Evolutionary conservation across 35 echinoderm and acorn worm genomes (phyloP).

Genomic region (Strongylocentrotus purpuratus): DNA sequence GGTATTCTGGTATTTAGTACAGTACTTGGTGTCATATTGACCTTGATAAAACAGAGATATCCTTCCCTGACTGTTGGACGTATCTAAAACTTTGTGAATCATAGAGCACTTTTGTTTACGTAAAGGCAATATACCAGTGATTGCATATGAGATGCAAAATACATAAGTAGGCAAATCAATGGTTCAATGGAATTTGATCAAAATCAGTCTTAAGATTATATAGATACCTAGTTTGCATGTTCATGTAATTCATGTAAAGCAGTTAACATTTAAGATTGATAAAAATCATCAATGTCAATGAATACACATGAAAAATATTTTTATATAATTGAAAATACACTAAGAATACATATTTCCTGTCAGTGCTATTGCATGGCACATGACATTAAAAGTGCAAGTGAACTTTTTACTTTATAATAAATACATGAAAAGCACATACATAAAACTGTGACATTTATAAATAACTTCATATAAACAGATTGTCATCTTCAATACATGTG

Average conservation of each 20-base stretch:
- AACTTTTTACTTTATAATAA: not conserved
- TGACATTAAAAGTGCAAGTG: not conserved
- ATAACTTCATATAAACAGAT: slow-evolving; percentile 18
- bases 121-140: too few species aligned
- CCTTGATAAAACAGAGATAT: too few species aligned
- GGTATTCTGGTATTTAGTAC: too few species aligned
- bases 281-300: not conserved
- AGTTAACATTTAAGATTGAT: not conserved
- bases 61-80: too few species aligned
- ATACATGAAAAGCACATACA: not conserved
- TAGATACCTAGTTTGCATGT: not conserved
- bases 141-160: too few species aligned
- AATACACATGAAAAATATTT: not conserved
- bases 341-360: slow-evolving; percentile 27
- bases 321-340: not conserved
- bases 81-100: too few species aligned
- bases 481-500: not conserved
- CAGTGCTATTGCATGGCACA: slow-evolving; percentile 45
- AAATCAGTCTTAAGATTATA: not conserved
- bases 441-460: not conserved
- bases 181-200: not conserved
- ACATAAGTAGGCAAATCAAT: too few species aligned
- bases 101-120: too few species aligned
- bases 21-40: too few species aligned
- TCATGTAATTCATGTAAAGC: not conserved